phyloP scores from a whole-genome alignment of 2,797 vertebrate genomes.

The Danio tinwini region DNA sequence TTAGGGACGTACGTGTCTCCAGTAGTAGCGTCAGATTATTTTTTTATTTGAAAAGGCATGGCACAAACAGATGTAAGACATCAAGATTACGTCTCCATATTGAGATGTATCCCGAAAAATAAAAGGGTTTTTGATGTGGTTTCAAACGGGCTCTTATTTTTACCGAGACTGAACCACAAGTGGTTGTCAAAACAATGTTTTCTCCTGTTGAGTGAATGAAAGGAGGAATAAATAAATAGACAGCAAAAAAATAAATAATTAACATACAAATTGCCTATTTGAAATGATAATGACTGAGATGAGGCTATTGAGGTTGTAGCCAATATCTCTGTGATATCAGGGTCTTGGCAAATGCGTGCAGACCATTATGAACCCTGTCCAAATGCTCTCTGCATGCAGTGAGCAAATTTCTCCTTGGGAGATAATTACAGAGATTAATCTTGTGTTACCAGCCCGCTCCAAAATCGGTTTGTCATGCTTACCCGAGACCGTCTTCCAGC shows the following conservation, averaged over 20 bases:
- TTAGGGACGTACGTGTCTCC: constrained; percentile 29
- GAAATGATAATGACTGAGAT: constrained; percentile 47
- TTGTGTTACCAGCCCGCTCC: constrained; percentile 72
- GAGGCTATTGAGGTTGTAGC: constrained; percentile 46
- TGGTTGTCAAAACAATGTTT: constrained; percentile 40
- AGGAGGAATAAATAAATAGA: constrained; percentile 23
- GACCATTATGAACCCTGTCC: constrained; percentile 52
- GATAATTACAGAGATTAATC: constrained; percentile 79
- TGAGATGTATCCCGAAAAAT: constrained; percentile 33
- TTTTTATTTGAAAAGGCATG: constrained; percentile 39
- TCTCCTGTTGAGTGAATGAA: constrained; percentile 24
- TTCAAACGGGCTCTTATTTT: constrained; percentile 11
- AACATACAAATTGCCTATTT: constrained; percentile 43
- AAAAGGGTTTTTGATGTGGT: constrained; percentile 38
- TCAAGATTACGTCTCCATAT: constrained; percentile 29
- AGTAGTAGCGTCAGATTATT: constrained; percentile 23
- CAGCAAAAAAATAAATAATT: constrained; percentile 34
- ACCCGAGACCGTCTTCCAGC: constrained; percentile 71
- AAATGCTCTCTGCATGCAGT: constrained; percentile 63
- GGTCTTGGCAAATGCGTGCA: constrained; percentile 56
- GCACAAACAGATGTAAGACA: constrained; percentile 32
- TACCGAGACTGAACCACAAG: constrained; percentile 17
- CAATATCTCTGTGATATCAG: constrained; percentile 54
- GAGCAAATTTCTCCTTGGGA: constrained; percentile 65
- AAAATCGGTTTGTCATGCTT: constrained; percentile 80